phyloP scores from a whole-genome alignment of 2,888 invertebrate genomes.

The Nomada hirtipes region DNA sequence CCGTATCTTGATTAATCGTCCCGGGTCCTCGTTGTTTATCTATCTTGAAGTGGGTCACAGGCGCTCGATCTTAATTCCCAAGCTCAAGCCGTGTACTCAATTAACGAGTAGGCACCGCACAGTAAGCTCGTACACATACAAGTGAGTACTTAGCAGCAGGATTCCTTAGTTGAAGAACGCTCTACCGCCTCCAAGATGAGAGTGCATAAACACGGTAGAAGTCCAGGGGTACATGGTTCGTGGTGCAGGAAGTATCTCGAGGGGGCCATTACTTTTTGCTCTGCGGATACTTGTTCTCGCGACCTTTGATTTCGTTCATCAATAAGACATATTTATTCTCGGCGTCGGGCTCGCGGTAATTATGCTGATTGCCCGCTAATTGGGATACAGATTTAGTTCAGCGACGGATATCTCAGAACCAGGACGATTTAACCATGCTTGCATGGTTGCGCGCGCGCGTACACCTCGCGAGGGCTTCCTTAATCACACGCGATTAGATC shows the following conservation, averaged over 20 bases:
- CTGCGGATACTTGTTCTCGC: not conserved
- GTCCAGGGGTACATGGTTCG: not conserved
- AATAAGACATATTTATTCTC: not conserved
- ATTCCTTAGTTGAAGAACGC: not conserved
- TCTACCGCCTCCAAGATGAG: not conserved
- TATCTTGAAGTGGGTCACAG: not conserved
- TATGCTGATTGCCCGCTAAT: conserved; percentile 10
- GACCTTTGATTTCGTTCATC: not conserved
- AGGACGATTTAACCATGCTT: no score
- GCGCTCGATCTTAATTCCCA: not conserved
- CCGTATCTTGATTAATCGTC: not conserved
- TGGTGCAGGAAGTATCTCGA: not conserved
- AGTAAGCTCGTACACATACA: no score
- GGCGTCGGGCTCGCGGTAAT: not conserved
- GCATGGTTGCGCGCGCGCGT: not conserved
- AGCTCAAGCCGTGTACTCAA: not conserved
- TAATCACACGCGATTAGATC: conserved; percentile 23
- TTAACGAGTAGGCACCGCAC: not conserved
- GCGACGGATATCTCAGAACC: not conserved
- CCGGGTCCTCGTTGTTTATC: not conserved
- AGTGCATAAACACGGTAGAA: not conserved
- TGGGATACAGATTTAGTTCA: conserved; percentile 8
- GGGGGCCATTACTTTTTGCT: not conserved
- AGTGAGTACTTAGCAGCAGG: not conserved
- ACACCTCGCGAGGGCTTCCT: not conserved